These are phyloP conservation scores for Dinothrombium tinctorium DNA, from an alignment of 1,140 invertebrate genomes.

Conservation along the genomic window DNA sequence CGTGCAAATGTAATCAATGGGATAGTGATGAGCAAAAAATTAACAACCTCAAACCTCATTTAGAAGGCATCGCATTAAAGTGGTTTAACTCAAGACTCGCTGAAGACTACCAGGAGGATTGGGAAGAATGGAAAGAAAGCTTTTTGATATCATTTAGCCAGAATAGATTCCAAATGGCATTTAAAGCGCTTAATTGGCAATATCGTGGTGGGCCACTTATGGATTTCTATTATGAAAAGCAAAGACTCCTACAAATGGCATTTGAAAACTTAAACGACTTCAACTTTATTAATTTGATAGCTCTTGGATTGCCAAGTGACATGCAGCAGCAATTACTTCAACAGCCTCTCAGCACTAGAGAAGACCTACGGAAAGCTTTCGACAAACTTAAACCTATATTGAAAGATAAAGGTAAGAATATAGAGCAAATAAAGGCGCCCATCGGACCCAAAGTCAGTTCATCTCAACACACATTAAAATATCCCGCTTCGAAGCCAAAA, in stretches of 20 bases:
- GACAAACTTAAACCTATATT: not conserved
- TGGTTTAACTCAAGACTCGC: not conserved
- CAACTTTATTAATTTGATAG: not conserved
- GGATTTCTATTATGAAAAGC: not conserved
- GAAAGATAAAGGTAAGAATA: no score
- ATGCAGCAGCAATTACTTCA: not conserved
- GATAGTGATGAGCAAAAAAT: not conserved
- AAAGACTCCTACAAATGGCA: not conserved
- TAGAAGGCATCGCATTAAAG: constrained; percentile 1
- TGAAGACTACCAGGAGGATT: not conserved
- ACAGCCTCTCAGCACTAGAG: not conserved
- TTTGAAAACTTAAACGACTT: not conserved
- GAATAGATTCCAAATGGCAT: not conserved
- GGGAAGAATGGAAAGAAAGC: not conserved
- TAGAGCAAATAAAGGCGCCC: no score
- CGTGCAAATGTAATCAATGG: not conserved
- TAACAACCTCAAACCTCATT: not conserved
- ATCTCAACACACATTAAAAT: no score
- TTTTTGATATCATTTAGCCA: not conserved
- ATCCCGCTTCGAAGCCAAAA: no score
- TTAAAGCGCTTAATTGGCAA: not conserved
- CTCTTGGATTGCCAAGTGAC: not conserved
- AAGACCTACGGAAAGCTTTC: not conserved
- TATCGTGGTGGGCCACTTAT: not conserved
- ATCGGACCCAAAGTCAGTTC: no score